A percentile compares a stretch with the other conserved stretches of the same genome.
Conservation (phyloP, 2,113 vertebrate genomes). For the Heloderma charlesbogerti region DNA sequence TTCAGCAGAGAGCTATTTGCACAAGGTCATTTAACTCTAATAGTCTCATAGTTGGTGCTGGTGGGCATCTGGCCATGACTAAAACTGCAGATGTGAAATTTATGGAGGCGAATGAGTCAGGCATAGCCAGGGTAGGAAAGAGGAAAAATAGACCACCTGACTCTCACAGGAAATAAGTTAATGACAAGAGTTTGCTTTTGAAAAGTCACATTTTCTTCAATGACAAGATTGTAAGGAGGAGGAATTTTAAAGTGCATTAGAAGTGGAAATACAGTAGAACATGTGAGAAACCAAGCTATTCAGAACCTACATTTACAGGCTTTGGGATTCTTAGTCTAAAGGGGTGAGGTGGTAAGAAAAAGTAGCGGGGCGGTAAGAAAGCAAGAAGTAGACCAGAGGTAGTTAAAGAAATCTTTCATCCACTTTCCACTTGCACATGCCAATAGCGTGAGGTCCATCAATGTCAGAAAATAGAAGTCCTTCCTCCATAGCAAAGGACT, state of each 20-base stretch:
- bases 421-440: background rate
- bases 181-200: background rate
- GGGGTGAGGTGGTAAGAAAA: background rate
- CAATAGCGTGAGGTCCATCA: background rate
- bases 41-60: background rate
- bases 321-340: background rate
- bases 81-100: background rate
- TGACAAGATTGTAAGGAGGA: background rate
- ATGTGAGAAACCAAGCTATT: background rate
- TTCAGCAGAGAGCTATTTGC: background rate
- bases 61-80: background rate
- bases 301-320: background rate
- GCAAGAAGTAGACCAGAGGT: background rate
- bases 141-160: background rate
- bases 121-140: background rate
- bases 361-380: too few species aligned
- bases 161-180: background rate
- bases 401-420: background rate
- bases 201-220: background rate
- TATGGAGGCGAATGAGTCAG: background rate
- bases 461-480: too few species aligned
- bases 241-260: background rate
- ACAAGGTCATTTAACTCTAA: background rate
- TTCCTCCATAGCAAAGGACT: background rate
- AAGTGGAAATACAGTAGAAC: background rate